These are phyloP conservation scores for Meloidogyne floridensis DNA, from an alignment of 1,140 invertebrate species.

Conservation along the genomic window DNA sequence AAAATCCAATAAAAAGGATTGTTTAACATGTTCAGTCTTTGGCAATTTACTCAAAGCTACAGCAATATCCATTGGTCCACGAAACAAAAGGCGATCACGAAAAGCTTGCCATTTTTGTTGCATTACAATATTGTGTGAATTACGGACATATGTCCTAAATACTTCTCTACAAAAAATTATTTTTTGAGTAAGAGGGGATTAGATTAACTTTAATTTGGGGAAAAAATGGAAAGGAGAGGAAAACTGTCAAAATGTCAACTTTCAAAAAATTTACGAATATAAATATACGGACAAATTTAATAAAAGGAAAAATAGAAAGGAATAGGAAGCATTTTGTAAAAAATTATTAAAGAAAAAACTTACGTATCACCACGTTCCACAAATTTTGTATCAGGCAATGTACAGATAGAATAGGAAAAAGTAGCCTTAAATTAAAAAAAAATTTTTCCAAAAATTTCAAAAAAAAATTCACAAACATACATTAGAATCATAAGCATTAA, in stretches of 20 bases:
- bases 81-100: slow-evolving; percentile 48
- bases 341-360: slow-evolving; percentile 36
- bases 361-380: slow-evolving; percentile 17
- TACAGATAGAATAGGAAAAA: slow-evolving; percentile 46
- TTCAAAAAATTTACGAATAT: too few species aligned
- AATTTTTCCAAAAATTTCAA: slow-evolving; percentile 4
- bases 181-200: too few species aligned
- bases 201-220: too few species aligned
- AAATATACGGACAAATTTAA: too few species aligned
- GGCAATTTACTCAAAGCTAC: slow-evolving; percentile 46
- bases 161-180: slow-evolving; percentile 39
- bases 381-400: slow-evolving; percentile 21
- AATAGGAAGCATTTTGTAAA: background rate
- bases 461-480: slow-evolving; percentile 22
- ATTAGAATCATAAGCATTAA: slow-evolving; percentile 48
- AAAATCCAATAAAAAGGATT: slow-evolving; percentile 52
- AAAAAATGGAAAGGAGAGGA: too few species aligned
- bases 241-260: too few species aligned
- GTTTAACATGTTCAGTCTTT: slow-evolving; percentile 44
- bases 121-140: slow-evolving; percentile 47
- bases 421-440: slow-evolving; percentile 39
- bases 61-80: slow-evolving; percentile 50
- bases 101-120: slow-evolving; percentile 49
- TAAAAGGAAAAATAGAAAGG: background rate
- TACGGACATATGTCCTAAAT: slow-evolving; percentile 37